A percentile compares a stretch with the other conserved stretches of the same genome.
Conservation (phyloP, 2,113 vertebrate species). For the Menura novaehollandiae region DNA sequence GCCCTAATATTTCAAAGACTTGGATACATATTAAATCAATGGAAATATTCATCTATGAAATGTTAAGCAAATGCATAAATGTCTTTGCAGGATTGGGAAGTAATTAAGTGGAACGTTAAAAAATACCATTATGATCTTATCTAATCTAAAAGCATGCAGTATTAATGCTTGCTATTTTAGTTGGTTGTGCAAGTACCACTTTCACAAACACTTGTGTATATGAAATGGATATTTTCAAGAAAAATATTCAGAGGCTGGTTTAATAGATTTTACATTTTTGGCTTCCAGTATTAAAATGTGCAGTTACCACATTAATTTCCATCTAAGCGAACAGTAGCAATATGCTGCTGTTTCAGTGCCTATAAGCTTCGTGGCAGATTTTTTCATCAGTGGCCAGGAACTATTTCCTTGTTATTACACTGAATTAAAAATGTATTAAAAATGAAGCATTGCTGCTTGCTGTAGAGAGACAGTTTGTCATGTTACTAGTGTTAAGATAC, state of each 20-base stretch:
- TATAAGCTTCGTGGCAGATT: neutral
- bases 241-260: neutral
- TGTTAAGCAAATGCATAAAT: slow-evolving; percentile 5
- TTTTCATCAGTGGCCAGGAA: neutral
- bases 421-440: neutral
- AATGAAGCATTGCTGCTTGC: neutral
- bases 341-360: neutral
- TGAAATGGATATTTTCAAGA: neutral
- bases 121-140: neutral
- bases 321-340: neutral
- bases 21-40: neutral
- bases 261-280: neutral
- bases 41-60: slow-evolving; percentile 2
- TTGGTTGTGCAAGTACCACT: neutral
- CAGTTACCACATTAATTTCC: neutral
- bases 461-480: neutral
- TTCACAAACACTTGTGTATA: neutral
- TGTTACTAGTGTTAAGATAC: neutral
- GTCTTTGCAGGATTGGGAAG: neutral
- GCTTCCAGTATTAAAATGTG: neutral
- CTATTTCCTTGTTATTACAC: neutral
- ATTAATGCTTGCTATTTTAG: neutral
- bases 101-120: neutral
- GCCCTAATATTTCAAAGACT: neutral
- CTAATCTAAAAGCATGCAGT: neutral